Percentiles rank a stretch among this genome's conserved stretches.
phyloP scores from a whole-genome alignment of 2,797 vertebrate species.

The Synanceia verrucosa region DNA sequence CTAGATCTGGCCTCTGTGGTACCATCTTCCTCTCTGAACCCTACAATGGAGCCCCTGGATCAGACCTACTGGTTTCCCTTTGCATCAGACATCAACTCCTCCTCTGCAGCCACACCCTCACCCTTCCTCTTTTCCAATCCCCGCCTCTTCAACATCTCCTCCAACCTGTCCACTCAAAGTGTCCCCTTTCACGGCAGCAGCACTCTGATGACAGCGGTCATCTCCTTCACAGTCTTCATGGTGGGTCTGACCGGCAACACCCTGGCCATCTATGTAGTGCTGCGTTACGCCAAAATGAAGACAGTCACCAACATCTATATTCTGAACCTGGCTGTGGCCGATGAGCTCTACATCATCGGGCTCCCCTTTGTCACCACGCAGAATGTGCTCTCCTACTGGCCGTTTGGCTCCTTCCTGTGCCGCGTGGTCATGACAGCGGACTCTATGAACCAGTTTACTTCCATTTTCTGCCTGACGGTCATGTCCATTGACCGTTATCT shows the following conservation, averaged over 20 bases:
- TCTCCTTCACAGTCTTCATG: slow-evolving; percentile 91
- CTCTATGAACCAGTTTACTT: slow-evolving; percentile 97
- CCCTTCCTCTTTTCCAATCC: slow-evolving; percentile 33
- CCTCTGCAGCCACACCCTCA: slow-evolving; percentile 18
- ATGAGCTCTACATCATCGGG: slow-evolving; percentile 95
- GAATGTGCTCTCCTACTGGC: slow-evolving; percentile 97
- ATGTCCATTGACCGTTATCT: slow-evolving; percentile 97
- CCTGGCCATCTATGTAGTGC: slow-evolving; percentile 93
- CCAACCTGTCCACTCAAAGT: slow-evolving; percentile 72
- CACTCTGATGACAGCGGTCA: slow-evolving; percentile 88
- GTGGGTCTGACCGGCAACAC: slow-evolving; percentile 94
- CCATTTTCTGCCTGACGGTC: slow-evolving; percentile 96
- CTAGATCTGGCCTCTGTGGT: not conserved
- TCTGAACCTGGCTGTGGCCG: slow-evolving; percentile 94
- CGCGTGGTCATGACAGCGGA: slow-evolving; percentile 95
- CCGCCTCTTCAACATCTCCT: slow-evolving; percentile 62
- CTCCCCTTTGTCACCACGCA: slow-evolving; percentile 95
- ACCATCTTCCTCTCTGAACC: not conserved
- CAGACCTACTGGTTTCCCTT: slow-evolving; percentile 43
- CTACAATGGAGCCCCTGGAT: slow-evolving; percentile 67
- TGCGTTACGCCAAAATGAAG: slow-evolving; percentile 91
- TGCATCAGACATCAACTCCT: slow-evolving; percentile 59
- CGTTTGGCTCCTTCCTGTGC: slow-evolving; percentile 94
- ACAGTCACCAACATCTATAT: slow-evolving; percentile 97
- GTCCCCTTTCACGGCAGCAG: slow-evolving; percentile 86